Base-by-base conservation (phyloP, 2,888 invertebrate species). In the Tipula unca region DNA sequence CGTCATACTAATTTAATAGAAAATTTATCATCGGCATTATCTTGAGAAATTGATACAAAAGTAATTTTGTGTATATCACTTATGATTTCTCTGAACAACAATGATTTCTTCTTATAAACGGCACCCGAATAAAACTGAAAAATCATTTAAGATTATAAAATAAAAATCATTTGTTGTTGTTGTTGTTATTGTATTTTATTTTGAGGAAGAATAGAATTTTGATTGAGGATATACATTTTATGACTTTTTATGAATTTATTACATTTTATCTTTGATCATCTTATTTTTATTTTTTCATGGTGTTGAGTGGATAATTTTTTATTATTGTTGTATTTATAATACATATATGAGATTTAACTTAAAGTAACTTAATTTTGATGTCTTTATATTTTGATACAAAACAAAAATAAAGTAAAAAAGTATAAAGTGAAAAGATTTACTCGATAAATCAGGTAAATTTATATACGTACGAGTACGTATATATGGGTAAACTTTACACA, bases 231-330 rank as follows among this genome's bases (percentile, higher is more conserved):
- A 69, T 25, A 69, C 6, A 69, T 69, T 69, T 69, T 69, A 69
- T 69, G 69, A 69, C 69, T 69, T 69, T 69, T 69, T 69, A 25
- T 69, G 69, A 69, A 69, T 69, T 69, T 69, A 69, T 69, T 69
- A 69, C 69, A 17, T 69, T 69, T 25, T 69, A 69, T 69, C 10
- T 69, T 69, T 25, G 69, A 69, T 69, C 69, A 69, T 69, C 25
- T 25, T 25, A 69, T 25, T 69, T 25, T 25, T 20, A 25, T 25
- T 69, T 69, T 69, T 69, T 69, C 69, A 25, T 8, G 69, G 25
- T 69, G 69, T 25, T 69, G 69, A 69, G 25, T 69, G 48, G 48
- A 48, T 48, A 48, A 48, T 17, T 17, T 48, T 48, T 48, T 20
- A 4, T 17, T 48, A 17, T 48, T 48, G 17, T 48, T 48, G n/a